Evolutionary conservation across 2,113 vertebrate species (phyloP).

Genomic region (Esox niger): DNA sequence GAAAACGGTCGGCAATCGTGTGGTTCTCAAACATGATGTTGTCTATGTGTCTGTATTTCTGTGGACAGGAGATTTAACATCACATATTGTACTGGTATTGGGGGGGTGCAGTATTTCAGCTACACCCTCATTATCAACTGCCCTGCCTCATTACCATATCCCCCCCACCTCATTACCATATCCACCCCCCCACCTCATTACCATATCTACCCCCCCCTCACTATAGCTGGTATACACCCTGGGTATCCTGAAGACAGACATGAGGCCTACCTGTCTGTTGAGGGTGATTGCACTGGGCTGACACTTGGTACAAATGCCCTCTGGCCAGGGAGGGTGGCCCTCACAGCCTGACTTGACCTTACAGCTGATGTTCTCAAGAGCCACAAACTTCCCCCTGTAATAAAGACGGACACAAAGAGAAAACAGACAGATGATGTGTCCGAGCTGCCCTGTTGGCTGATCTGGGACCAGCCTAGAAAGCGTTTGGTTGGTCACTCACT

Average conservation of each 20-base stretch:
- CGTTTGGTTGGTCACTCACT: conserved; percentile 74
- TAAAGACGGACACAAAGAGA: neutral
- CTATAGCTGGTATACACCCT: too few species aligned
- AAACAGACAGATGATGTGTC: neutral
- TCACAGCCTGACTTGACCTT: conserved; percentile 98
- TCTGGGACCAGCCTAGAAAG: neutral
- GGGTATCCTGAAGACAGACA: neutral
- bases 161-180: too few species aligned
- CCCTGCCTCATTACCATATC: too few species aligned
- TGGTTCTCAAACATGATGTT: conserved; percentile 99
- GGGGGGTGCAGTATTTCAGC: too few species aligned
- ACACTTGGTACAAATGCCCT: conserved; percentile 98
- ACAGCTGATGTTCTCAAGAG: conserved; percentile 98
- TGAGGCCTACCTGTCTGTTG: conserved; percentile 84
- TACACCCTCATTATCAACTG: too few species aligned
- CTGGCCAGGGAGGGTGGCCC: conserved; percentile 95
- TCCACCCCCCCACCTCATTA: too few species aligned
- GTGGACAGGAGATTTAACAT: conserved; percentile 22
- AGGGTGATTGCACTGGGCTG: conserved; percentile 97
- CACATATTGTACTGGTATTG: neutral
- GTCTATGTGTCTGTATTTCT: conserved; percentile 99
- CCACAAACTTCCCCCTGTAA: conserved; percentile 94
- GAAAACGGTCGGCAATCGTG: conserved; percentile 96
- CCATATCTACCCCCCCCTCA: too few species aligned
- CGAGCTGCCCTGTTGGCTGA: too few species aligned